A percentile compares a stretch with the other conserved stretches of the same genome.
Evolutionary conservation across 2,888 invertebrate genomes (phyloP).

Genomic region (Dynastes hyllus): DNA sequence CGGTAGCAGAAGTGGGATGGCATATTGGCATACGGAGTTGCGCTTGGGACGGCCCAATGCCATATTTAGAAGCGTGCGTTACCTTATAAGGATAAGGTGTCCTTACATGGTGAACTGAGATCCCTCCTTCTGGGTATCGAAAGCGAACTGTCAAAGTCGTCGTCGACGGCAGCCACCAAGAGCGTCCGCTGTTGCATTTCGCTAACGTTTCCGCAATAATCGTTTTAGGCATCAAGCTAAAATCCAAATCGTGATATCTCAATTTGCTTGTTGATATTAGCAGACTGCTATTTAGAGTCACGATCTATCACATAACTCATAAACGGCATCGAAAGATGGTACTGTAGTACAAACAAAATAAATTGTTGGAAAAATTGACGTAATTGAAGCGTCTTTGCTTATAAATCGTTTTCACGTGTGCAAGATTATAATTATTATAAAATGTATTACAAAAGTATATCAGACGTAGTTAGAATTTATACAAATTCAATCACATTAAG

Average conservation of each 20-base stretch:
- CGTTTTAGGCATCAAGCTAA: background rate
- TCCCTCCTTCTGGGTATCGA: slow-evolving; percentile 76
- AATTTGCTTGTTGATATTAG: background rate
- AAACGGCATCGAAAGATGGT: no score
- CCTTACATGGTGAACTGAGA: slow-evolving; percentile 87
- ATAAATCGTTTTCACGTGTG: no score
- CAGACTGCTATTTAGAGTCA: no score
- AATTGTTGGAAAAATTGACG: no score
- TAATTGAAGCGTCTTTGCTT: no score
- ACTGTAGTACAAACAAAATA: no score
- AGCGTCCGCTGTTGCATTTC: slow-evolving; percentile 50
- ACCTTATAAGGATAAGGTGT: slow-evolving; percentile 88
- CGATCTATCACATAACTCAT: no score
- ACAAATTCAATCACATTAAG: no score
- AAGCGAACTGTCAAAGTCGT: slow-evolving; percentile 60
- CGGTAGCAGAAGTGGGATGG: slow-evolving; percentile 64
- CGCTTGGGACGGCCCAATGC: slow-evolving; percentile 80
- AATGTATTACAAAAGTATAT: no score
- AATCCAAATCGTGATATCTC: background rate
- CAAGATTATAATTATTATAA: no score
- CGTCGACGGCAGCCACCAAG: slow-evolving; percentile 54
- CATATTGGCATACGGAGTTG: slow-evolving; percentile 70
- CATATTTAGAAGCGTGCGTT: slow-evolving; percentile 88
- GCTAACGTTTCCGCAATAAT: slow-evolving; percentile 1
- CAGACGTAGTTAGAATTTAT: no score